Evolutionary conservation across 1,140 invertebrate genomes (phyloP), one percentile per base, ranked within the genome.

Genomic region (Ladona fulva): DNA sequence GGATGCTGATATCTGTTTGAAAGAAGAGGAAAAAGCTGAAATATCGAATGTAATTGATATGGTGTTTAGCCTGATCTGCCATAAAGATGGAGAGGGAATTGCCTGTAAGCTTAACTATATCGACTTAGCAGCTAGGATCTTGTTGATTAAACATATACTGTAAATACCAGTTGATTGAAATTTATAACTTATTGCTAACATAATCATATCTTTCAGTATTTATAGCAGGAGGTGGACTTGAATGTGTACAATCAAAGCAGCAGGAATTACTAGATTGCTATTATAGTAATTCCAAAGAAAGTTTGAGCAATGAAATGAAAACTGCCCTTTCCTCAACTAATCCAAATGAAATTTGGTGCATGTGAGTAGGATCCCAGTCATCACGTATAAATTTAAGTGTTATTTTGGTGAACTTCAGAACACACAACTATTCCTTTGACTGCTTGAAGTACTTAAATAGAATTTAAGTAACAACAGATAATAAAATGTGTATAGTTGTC

Each of bases 31-130:
- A 82, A 84, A 83, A 19, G 85, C 86, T 11, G 89, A 86, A 74
- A 85, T 88, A 10, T 86, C 88, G 73, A 88, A 89, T 0, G 83
- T 92, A 19, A 89, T 90, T 0, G 87, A 91, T 8, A 89, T 91
- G 11, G 80, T 94, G 0, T 81, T 91, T 0, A 87, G 90, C 42
- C 94, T 94, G 80, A 85, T 91, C 24, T 94, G 93, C 81, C 89
- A 86, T 76, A 93, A 92, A 79, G 92, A 93, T 80, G 93, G 93
- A 7, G 92, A 94, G 83, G 89, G 92, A 80, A 91, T 95, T 81
- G 93, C 93, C 1, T 86, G 92, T 93, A 85, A 87, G 90, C 89
- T 79, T 76, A n/a, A n/a, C n/a, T n/a, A n/a, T n/a, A n/a, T n/a
- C n/a, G 59, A 66, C 3, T 19, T 6, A 16, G 22, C 52, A 5